phyloP scores from a whole-genome alignment of 1,140 invertebrate species.

The Drosophila micromelanica region DNA sequence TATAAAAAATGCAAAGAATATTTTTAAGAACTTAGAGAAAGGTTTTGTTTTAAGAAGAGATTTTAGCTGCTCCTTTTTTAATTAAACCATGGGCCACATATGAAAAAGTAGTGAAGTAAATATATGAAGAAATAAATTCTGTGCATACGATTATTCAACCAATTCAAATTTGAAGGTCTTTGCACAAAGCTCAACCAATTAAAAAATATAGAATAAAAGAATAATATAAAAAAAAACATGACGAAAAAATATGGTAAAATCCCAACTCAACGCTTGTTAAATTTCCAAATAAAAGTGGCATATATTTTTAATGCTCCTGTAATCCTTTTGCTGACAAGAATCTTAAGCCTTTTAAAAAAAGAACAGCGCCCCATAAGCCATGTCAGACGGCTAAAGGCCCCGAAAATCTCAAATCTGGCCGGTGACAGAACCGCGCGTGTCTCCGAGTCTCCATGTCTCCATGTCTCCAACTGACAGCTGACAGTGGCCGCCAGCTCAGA shows the following conservation, averaged over 20 bases:
- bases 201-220: constrained; percentile 1
- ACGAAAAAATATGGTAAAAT: constrained; percentile 1
- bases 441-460: constrained; percentile 25
- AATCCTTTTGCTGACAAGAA: constrained; percentile 79
- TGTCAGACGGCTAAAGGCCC: constrained; percentile 27
- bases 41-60: no score
- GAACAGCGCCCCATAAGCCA: constrained; percentile 53
- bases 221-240: not conserved
- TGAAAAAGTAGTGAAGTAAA: no score
- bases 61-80: no score
- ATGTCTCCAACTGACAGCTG: constrained; percentile 61
- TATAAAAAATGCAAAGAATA: not conserved
- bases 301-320: constrained; percentile 73
- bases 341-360: constrained; percentile 69
- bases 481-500: constrained; percentile 42
- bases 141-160: not conserved
- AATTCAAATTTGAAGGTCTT: constrained; percentile 16
- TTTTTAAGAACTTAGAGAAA: no score
- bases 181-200: constrained; percentile 17
- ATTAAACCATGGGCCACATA: not conserved
- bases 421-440: constrained; percentile 60
- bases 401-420: constrained; percentile 51
- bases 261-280: constrained; percentile 37
- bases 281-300: constrained; percentile 46
- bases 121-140: no score